Conservation (phyloP, 23 tunicate genomes). For the Styela clava region DNA sequence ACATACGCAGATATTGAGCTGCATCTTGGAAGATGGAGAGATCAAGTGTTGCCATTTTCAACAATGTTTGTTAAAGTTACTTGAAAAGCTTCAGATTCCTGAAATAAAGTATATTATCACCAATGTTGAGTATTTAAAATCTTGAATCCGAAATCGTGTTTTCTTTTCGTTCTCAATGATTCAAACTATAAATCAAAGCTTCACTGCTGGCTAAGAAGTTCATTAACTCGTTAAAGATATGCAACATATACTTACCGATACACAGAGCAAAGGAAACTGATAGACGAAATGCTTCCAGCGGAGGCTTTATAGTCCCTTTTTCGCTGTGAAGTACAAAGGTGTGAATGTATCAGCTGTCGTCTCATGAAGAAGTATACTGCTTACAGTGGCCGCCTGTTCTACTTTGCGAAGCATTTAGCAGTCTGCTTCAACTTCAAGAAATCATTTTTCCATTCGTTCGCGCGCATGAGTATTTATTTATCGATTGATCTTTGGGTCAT, state of each 20-base stretch:
- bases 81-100: background rate
- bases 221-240: background rate
- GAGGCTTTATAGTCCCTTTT: background rate
- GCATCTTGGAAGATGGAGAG: slow-evolving; percentile 68
- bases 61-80: background rate
- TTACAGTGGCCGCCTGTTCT: no score
- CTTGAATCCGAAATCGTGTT: background rate
- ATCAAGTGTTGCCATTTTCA: slow-evolving; percentile 70
- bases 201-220: background rate
- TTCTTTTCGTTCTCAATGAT: background rate
- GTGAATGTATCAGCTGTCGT: background rate
- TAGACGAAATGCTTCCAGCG: background rate
- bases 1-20: slow-evolving; percentile 66
- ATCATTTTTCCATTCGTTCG: no score
- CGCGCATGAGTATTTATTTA: no score
- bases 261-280: background rate
- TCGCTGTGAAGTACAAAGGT: background rate
- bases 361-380: no score
- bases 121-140: background rate
- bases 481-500: no score
- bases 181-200: background rate
- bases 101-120: background rate
- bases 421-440: no score
- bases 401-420: no score
- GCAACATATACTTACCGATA: background rate